These are phyloP conservation scores for Psix sp. DNA, from an alignment of 1,140 invertebrate species.

Conservation along the genomic window DNA sequence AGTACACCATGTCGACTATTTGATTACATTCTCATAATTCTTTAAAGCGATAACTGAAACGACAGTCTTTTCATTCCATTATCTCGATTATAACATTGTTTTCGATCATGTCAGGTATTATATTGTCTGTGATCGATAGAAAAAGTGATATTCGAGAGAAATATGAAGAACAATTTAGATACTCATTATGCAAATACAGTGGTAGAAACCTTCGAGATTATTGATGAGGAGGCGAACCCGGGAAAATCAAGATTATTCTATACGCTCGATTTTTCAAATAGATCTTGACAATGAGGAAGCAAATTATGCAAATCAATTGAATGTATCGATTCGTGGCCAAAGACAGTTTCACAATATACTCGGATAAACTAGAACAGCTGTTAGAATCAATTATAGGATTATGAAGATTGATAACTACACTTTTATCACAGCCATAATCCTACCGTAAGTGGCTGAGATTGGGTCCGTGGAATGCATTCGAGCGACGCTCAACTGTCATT, in stretches of 20 bases:
- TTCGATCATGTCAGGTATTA: no score
- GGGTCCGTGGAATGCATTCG: conserved; percentile 3
- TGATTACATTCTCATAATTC: conserved; percentile 14
- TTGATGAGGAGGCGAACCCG: conserved; percentile 20
- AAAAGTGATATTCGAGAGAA: conserved; percentile 10
- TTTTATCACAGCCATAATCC: conserved; percentile 17
- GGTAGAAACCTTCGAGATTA: conserved; percentile 20
- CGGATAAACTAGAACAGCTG: conserved; percentile 34
- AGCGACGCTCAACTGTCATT: conserved; percentile 14
- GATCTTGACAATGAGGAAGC: conserved; percentile 17
- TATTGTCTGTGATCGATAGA: no score
- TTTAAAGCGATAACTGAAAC: not conserved
- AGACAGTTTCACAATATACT: conserved; percentile 12
- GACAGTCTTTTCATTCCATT: conserved; percentile 5
- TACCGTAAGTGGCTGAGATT: conserved; percentile 5
- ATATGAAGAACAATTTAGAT: conserved; percentile 28
- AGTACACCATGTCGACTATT: conserved; percentile 3
- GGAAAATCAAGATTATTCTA: conserved; percentile 19
- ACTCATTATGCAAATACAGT: conserved; percentile 31
- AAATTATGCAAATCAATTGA: conserved; percentile 37
- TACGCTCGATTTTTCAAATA: conserved; percentile 28
- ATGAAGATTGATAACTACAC: conserved; percentile 26
- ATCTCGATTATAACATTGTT: conserved; percentile 25
- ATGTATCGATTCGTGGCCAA: conserved; percentile 4
- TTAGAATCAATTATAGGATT: conserved; percentile 31